Percentiles rank a stretch among this genome's conserved stretches.
Conservation (phyloP, 2,797 vertebrate genomes). For the Aldrovandia affinis region DNA sequence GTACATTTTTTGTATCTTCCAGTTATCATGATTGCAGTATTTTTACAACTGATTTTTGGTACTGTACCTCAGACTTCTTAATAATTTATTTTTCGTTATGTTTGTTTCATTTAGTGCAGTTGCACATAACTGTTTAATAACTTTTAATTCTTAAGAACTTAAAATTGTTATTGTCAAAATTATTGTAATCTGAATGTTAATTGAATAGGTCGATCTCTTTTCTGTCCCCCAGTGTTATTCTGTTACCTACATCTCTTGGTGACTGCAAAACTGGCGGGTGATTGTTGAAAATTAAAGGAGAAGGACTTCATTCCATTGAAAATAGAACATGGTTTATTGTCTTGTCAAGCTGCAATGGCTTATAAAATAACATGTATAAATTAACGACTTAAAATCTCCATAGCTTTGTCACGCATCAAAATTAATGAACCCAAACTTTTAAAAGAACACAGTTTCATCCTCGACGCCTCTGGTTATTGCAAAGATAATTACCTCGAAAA, state of each 20-base stretch:
- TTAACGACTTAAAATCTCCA: not conserved
- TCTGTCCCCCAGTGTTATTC: slow-evolving; percentile 34
- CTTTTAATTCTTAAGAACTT: slow-evolving; percentile 39
- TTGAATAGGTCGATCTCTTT: slow-evolving; percentile 31
- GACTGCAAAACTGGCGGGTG: not conserved
- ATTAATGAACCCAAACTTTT: not conserved
- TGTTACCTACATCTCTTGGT: slow-evolving; percentile 53
- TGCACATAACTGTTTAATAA: slow-evolving; percentile 49
- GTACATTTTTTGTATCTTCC: slow-evolving; percentile 44
- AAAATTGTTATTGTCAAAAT: slow-evolving; percentile 41
- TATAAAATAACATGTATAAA: not conserved
- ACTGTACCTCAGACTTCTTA: slow-evolving; percentile 35
- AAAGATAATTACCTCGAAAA: no score
- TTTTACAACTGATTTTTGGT: slow-evolving; percentile 46
- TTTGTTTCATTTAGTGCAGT: slow-evolving; percentile 35
- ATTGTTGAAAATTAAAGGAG: slow-evolving; percentile 23
- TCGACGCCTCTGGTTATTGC: not conserved
- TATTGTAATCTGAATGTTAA: slow-evolving; percentile 38
- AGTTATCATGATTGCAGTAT: slow-evolving; percentile 52
- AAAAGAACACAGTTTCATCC: not conserved
- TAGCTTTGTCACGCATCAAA: not conserved
- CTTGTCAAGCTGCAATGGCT: not conserved
- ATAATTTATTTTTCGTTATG: slow-evolving; percentile 52
- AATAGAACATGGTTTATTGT: not conserved
- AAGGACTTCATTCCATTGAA: slow-evolving; percentile 18